Conservation (phyloP, 2,113 vertebrate species). For the Balaeniceps rex region DNA sequence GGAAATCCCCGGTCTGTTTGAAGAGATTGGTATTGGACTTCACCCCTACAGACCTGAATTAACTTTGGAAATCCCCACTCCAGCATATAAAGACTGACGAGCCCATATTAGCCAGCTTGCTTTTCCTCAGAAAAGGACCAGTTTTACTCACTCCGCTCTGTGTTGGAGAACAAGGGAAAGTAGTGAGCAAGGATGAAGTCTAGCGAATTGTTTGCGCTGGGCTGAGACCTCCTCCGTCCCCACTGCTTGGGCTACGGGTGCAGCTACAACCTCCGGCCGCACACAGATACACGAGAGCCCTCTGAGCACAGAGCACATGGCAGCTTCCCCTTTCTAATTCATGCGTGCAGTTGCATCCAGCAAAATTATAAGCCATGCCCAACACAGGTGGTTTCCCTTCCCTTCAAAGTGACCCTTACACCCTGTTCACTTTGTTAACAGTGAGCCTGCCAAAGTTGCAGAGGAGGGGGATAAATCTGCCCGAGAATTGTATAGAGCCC, state of each 20-base stretch:
- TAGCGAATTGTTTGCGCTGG: neutral
- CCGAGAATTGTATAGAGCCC: neutral
- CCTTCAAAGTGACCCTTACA: neutral
- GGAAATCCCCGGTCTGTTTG: neutral
- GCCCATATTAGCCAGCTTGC: neutral
- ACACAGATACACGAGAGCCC: neutral
- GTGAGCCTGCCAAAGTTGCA: neutral
- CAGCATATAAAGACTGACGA: neutral
- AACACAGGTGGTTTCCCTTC: neutral
- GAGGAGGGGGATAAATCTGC: neutral
- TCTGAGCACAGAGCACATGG: neutral
- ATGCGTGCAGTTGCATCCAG: neutral
- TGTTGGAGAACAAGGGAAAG: neutral
- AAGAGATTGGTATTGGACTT: neutral
- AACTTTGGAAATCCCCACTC: neutral
- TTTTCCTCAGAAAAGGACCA: neutral
- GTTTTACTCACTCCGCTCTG: neutral
- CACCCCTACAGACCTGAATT: neutral
- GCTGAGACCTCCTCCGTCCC: neutral
- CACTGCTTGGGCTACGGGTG: rapidly evolving
- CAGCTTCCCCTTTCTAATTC: neutral
- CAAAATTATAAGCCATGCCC: neutral
- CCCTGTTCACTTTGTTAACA: neutral
- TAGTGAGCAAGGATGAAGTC: neutral
- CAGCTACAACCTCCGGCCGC: neutral